Evolutionary conservation across 2,113 vertebrate species (phyloP), one percentile per base, ranked within the genome.

Genomic region (Gambusia holbrooki): DNA sequence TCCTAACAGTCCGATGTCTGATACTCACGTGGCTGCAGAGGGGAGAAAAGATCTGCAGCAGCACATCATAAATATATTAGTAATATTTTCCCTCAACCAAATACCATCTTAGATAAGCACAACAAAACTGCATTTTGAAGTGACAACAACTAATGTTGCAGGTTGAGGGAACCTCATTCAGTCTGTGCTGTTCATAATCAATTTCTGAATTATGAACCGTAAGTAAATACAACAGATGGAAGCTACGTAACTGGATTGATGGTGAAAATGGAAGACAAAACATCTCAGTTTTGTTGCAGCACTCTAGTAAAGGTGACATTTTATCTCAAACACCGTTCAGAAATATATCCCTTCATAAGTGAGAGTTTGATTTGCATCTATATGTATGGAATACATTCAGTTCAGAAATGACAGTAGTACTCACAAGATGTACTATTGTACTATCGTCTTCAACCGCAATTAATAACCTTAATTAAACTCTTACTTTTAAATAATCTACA

Each of bases 11-110:
- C 29, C 30, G 73, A 70, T 51, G 17, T 70, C 67, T 37, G 74
- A 80, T 54, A 48, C 25, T 66, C 15, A 25, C 32, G 73, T 83
- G 64, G 48, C 27, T 69, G 62, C n/a, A 14, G 25, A 28, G 74
- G 54, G 35, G 40, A 29, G n/a, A 13, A 13, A 62, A 12, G 35
- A 32, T 19, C 42, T 51, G 66, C 9, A 29, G 22, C 0, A 30
- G 7, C 4, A 22, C 27, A 51, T 30, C 1, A 1, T 58, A 10
- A 8, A 58, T 58, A 25, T 10, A 9, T 25, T 6, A 7, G 48
- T 22, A 25, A 54, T 54, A 58, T 5, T 58, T 58, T n/a, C 22
- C 51, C 19, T 58, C 25, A 9, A 7, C 51, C 3, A 54, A 54
- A 25, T 25, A 7, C 25, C 10, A 22, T 17, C 22, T 54, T 25